Conservation (phyloP, 2,113 vertebrate genomes). For the Dendrocopos noguchii region DNA sequence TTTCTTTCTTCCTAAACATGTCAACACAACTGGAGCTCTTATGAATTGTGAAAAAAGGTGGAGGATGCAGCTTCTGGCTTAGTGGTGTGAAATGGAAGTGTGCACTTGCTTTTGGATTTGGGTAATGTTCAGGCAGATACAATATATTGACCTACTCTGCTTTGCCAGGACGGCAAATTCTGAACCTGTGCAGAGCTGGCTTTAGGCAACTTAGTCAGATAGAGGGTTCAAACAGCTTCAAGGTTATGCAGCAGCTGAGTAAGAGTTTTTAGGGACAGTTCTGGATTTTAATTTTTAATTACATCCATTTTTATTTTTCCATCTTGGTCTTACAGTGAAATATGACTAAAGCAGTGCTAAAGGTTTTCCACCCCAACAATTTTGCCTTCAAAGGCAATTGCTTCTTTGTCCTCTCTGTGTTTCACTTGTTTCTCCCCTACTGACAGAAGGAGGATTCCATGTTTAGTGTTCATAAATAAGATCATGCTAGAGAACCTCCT, state of each 20-base stretch:
- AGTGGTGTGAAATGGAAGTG: neutral
- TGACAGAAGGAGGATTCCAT: conserved; percentile 14
- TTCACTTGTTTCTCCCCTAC: neutral
- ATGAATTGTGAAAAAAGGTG: neutral
- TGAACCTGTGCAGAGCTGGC: neutral
- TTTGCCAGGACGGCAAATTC: neutral
- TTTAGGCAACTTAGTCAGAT: neutral
- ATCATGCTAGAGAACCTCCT: conserved; percentile 10
- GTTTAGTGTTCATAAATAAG: neutral
- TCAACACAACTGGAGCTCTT: neutral
- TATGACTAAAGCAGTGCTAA: neutral
- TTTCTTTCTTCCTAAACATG: neutral
- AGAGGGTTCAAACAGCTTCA: neutral
- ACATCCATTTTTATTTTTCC: neutral
- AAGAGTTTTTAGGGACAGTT: neutral
- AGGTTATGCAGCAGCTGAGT: conserved; percentile 21
- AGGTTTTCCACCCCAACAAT: conserved; percentile 38
- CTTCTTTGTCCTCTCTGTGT: neutral
- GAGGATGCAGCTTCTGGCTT: neutral
- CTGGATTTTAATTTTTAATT: conserved; percentile 15
- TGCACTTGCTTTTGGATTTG: neutral
- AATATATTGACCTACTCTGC: neutral
- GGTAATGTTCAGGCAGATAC: neutral
- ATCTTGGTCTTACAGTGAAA: neutral
- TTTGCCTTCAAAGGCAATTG: conserved; percentile 30